Conservation (phyloP, 2,888 invertebrate genomes). For the Odontothrips loti region DNA sequence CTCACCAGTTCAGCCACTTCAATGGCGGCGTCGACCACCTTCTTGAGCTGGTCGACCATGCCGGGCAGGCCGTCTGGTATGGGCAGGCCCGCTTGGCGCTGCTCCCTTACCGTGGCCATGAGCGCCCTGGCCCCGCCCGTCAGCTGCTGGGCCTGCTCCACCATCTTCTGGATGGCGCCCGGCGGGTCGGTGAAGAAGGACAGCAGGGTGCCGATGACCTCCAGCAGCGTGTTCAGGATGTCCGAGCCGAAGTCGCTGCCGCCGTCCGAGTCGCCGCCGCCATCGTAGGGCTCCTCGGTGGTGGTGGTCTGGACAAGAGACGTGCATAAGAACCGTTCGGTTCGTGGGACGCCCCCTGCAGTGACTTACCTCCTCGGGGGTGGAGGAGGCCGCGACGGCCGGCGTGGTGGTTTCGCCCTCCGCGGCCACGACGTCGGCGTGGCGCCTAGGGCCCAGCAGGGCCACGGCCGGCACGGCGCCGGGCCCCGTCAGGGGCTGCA, state of each 20-base stretch:
- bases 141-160: constrained; percentile 2
- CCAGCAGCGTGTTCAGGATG: constrained; percentile 14
- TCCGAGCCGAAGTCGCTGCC: constrained; percentile 9
- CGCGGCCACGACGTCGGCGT: background rate
- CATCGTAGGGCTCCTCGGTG: constrained; percentile 6
- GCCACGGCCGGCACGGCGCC: background rate
- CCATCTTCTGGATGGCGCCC: constrained; percentile 20
- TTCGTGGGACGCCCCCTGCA: too few relatives aligned
- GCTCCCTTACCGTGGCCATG: constrained; percentile 12
- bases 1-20: background rate
- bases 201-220: constrained; percentile 1
- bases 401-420: background rate
- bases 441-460: background rate
- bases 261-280: background rate
- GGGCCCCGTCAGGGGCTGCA: too few relatives aligned
- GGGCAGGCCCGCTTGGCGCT: background rate
- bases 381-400: background rate
- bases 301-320: background rate
- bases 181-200: constrained; percentile 16
- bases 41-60: background rate
- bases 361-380: background rate
- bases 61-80: background rate
- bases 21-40: background rate
- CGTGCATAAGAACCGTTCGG: too few relatives aligned
- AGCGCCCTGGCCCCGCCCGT: background rate